Percentiles rank a stretch among this genome's conserved stretches.
phyloP scores from a whole-genome alignment of 1,140 invertebrate genomes.

The Eumaeus atala region DNA sequence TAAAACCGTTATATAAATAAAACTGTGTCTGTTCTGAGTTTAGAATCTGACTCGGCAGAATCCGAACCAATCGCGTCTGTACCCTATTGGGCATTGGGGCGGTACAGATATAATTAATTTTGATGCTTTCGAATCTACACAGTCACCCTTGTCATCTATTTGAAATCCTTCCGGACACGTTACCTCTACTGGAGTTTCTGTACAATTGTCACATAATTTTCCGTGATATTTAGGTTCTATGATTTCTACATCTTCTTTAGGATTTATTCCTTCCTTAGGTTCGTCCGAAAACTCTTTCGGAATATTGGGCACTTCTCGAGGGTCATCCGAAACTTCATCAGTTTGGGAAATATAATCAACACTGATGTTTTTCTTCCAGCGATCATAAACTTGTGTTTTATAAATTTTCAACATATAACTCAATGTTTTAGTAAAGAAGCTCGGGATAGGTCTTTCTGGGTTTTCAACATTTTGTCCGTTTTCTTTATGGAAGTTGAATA shows the following conservation, averaged over 20 bases:
- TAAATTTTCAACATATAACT: slow-evolving; percentile 39
- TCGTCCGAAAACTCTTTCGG: slow-evolving; percentile 5
- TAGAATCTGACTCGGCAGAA: slow-evolving; percentile 40
- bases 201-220: slow-evolving; percentile 32
- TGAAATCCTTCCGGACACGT: slow-evolving; percentile 39
- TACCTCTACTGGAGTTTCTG: slow-evolving; percentile 12
- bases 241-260: slow-evolving; percentile 44
- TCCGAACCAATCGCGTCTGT: slow-evolving; percentile 44
- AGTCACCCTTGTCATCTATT: slow-evolving; percentile 36
- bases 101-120: slow-evolving; percentile 49
- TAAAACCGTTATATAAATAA: neutral
- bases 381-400: slow-evolving; percentile 46
- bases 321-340: slow-evolving; percentile 5
- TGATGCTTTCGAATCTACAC: slow-evolving; percentile 34
- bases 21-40: neutral
- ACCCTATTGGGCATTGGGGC: slow-evolving; percentile 48
- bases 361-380: slow-evolving; percentile 18
- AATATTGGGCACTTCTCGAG: neutral
- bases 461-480: slow-evolving; percentile 18
- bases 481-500: slow-evolving; percentile 35
- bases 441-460: slow-evolving; percentile 1
- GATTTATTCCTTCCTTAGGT: slow-evolving; percentile 7
- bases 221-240: slow-evolving; percentile 50
- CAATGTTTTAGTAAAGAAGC: slow-evolving; percentile 29
- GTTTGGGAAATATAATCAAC: slow-evolving; percentile 4